These are phyloP conservation scores for Chlorodrepanis virens DNA, from an alignment of 2,113 vertebrate genomes.

Conservation along the genomic window DNA sequence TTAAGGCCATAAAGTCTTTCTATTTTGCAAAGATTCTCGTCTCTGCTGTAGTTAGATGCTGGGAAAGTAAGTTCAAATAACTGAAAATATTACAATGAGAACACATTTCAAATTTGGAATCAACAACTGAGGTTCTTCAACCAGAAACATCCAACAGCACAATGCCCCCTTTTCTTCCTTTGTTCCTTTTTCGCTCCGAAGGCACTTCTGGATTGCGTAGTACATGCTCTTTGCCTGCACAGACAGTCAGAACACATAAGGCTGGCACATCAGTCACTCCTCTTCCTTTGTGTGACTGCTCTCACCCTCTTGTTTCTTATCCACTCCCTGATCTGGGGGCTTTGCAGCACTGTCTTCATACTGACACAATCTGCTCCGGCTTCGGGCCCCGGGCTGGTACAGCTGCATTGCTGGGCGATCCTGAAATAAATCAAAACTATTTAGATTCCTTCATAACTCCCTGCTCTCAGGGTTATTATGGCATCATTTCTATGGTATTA, in stretches of 20 bases:
- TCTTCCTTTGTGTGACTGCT: constrained; percentile 79
- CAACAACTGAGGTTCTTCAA: constrained; percentile 63
- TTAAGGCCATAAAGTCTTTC: constrained; percentile 66
- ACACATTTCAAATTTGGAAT: constrained; percentile 64
- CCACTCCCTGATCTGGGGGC: constrained; percentile 65
- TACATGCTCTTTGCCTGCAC: constrained; percentile 84
- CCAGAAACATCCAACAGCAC: constrained; percentile 69
- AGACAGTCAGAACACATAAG: constrained; percentile 76
- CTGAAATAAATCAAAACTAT: constrained; percentile 71
- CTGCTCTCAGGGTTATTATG: neutral
- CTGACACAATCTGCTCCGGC: constrained; percentile 77
- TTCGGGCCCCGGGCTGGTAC: constrained; percentile 93
- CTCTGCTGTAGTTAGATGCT: constrained; percentile 44
- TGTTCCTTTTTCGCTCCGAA: constrained; percentile 76
- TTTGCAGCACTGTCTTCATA: constrained; percentile 73
- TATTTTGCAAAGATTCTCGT: constrained; percentile 41
- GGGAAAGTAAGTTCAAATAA: constrained; percentile 65
- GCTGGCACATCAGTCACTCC: constrained; percentile 72
- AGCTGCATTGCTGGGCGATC: constrained; percentile 97
- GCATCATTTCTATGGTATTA: neutral
- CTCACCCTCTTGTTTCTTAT: constrained; percentile 84
- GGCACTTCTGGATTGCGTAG: constrained; percentile 87
- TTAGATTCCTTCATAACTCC: neutral
- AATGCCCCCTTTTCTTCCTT: constrained; percentile 59
- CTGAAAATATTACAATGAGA: constrained; percentile 64